Conservation (phyloP, 1,140 invertebrate species). For the Panulirus ornatus region DNA sequence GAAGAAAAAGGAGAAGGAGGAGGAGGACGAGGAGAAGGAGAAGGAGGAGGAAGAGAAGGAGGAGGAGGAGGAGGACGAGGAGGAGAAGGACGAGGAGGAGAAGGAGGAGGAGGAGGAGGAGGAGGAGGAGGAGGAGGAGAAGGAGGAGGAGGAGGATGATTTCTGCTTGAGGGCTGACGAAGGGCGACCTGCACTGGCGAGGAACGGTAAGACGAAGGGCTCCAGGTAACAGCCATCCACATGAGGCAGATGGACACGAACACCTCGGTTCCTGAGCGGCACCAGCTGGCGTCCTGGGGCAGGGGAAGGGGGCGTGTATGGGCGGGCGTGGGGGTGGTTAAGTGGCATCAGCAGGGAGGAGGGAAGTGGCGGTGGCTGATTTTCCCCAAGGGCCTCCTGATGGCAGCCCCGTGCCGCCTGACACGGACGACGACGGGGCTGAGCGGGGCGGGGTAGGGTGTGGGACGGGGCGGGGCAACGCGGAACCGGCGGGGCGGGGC, state of each 20-base stretch:
- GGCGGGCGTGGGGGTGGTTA: not conserved
- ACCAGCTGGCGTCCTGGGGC: not conserved
- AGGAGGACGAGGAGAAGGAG: not conserved
- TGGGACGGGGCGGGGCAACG: constrained; percentile 26
- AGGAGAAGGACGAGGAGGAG: not conserved
- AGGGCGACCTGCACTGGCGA: no score
- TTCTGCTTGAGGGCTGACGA: no score
- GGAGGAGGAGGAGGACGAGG: not conserved
- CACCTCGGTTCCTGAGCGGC: not conserved
- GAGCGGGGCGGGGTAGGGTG: constrained; percentile 1
- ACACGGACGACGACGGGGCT: not conserved
- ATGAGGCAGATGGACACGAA: constrained; percentile 13
- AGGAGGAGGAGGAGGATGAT: not conserved
- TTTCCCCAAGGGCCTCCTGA: no score
- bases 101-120: not conserved
- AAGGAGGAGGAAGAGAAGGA: not conserved
- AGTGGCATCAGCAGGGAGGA: no score
- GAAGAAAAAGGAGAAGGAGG: no score
- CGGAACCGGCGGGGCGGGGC: constrained; percentile 24
- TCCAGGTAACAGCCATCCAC: constrained; percentile 1
- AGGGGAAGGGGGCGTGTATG: not conserved
- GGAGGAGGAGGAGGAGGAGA: not conserved
- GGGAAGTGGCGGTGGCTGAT: not conserved
- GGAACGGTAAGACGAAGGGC: not conserved
- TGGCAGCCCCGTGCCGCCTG: not conserved